These are phyloP conservation scores for Enteromius radiatus DNA, from an alignment of 2,797 vertebrate genomes.

Conservation along the genomic window DNA sequence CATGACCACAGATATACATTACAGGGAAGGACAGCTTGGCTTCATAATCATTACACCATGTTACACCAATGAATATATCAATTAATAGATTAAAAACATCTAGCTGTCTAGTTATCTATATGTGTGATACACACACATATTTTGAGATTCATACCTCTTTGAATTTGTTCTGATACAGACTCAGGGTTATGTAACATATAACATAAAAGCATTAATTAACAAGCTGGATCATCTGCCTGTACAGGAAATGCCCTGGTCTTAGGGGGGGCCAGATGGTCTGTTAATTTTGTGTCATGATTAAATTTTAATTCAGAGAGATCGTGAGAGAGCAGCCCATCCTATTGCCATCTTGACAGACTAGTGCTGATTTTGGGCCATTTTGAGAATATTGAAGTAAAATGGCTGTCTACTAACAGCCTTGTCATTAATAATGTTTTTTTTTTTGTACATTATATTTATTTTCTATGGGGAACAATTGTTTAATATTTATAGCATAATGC, in stretches of 20 bases:
- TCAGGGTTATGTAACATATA: conserved; percentile 17
- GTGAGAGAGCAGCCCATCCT: neutral
- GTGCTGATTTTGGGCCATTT: neutral
- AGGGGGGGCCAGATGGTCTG: conserved; percentile 10
- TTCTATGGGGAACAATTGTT: neutral
- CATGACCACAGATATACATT: neutral
- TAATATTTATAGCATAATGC: neutral
- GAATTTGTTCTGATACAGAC: neutral
- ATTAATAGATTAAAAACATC: neutral
- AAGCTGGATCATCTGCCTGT: conserved; percentile 7
- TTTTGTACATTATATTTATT: neutral
- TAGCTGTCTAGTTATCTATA: too few relatives aligned
- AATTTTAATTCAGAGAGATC: conserved; percentile 6
- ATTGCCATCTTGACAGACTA: conserved; percentile 4
- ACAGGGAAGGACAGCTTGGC: neutral
- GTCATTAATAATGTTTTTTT: neutral
- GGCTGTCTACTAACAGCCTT: neutral
- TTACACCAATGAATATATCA: neutral
- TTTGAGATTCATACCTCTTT: neutral
- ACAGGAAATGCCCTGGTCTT: conserved; percentile 21
- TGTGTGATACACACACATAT: neutral
- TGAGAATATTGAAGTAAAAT: neutral
- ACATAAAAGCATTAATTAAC: conserved; percentile 35
- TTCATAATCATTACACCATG: neutral
- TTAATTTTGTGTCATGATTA: neutral